Base-by-base conservation (phyloP, 2,888 invertebrate genomes). In the Teinopalpus imperialis region DNA sequence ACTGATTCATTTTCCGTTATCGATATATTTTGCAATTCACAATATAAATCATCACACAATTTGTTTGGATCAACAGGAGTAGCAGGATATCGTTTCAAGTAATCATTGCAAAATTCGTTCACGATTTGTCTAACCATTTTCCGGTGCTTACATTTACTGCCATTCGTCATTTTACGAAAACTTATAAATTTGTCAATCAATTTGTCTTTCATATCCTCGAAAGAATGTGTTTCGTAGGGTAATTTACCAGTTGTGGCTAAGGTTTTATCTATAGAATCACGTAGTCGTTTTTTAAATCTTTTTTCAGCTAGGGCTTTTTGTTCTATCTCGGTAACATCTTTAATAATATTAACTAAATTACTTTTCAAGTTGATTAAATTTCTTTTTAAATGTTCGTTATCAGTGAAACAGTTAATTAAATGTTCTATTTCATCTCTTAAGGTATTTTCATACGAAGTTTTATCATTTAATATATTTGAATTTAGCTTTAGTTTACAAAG, bases 361-460 rank as follows among this genome's bases (percentile, higher is more conserved):
- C 24, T 10, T 30, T 37, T 48, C 7, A 48, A 42, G 12, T 23
- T 12, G 1, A 10, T 7, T 16, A 41, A 24, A 31, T 27, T 23
- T 7, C 30, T 9, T 5, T 12, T 36, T 21, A 21, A 14, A 5
- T 20, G 6, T 18, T 20, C 32, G 21, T 35, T 35, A 16, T 20
- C 21, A 6, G 82, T 79, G 32, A 85, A 54, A 14, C 51, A 50
- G 37, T 59, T 51, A 2, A 86, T 44, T 27, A 87, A 52, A 6
- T 64, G 61, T 51, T 81, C 83, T 7, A 85, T 56, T 48, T 81
- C 81, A 24, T 78, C 67, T 30, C 77, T 79, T 13, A 87, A 60
- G 1, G 67, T 50, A 43, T 81, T 77, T 59, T 78, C 69, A 35
- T 66, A 79, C 40, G 69, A 63, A 52, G 74, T 73, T 1, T 29